These are phyloP conservation scores for Lethenteron camtschaticum DNA, from an alignment of 2,113 vertebrate species.

Conservation along the genomic window DNA sequence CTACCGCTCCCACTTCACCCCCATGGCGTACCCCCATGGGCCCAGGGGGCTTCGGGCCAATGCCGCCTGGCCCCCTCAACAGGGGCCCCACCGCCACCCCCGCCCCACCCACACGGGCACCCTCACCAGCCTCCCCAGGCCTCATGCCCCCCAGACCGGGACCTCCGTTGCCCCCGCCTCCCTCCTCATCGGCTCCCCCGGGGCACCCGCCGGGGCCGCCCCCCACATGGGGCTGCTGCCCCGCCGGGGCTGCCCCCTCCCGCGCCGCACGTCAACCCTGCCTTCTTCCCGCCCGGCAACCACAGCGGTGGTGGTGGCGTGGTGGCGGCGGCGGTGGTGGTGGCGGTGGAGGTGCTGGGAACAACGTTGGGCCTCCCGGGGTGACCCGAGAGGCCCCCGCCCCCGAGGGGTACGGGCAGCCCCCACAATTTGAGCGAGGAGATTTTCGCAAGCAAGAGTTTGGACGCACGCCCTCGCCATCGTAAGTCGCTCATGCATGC, in stretches of 20 bases:
- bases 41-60: background rate
- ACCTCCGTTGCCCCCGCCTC: constrained; percentile 7
- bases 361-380: constrained; percentile 16
- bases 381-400: constrained; percentile 21
- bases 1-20: background rate
- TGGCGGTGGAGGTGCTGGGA: no score
- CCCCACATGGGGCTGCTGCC: constrained; percentile 7
- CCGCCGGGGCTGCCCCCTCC: constrained; percentile 30
- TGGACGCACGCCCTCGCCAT: no score
- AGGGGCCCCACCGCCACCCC: background rate
- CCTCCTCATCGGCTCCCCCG: background rate
- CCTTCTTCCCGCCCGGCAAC: constrained; percentile 39
- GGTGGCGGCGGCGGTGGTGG: no score
- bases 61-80: constrained; percentile 1
- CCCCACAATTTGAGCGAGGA: constrained; percentile 7
- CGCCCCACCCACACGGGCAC: background rate
- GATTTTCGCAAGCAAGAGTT: constrained; percentile 6
- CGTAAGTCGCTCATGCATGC: no score
- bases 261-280: constrained; percentile 50
- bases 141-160: constrained; percentile 7
- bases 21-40: background rate
- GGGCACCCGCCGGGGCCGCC: constrained; percentile 2
- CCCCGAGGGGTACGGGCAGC: background rate
- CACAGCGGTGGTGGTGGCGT: constrained; percentile 6
- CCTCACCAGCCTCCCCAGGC: constrained; percentile 7